Evolutionary conservation across 1,140 invertebrate species (phyloP), one percentile per base, ranked within the genome.

Genomic region (Lepidostoma basale): DNA sequence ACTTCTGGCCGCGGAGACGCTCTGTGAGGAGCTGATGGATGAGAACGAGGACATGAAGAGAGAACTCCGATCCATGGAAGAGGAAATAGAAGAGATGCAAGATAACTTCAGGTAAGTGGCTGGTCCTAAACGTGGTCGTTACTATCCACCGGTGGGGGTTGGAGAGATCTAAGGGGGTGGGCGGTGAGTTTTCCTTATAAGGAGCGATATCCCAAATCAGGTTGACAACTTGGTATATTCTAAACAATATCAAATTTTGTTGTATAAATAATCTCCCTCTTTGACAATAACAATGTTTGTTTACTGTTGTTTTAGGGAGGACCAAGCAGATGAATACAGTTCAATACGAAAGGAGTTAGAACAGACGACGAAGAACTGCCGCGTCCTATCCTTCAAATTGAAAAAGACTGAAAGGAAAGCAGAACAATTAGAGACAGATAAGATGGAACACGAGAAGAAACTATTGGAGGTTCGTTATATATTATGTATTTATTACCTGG

Each of bases 81-180:
- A 96, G 63, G 97, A 99, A 84, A 96, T 99, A 81, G 96, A 98
- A 76, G 96, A 99, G 82, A 92, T 99, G 89, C 96, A 98, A 78
- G 95, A 98, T 78, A 96, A 94, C 77, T 98, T 98, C 80, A 88
- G 91, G 88, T 89, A 76, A 52, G 25, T 30, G 12, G n/a, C n/a
- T 36, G 33, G n/a, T 36, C 6, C 6, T 8, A 36, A n/a, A 36
- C 6, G n/a, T 36, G n/a, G n/a, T n/a, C n/a, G n/a, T n/a, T n/a
- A n/a, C n/a, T n/a, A n/a, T n/a, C n/a, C n/a, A n/a, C n/a, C n/a
- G n/a, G n/a, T n/a, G n/a, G n/a, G n/a, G n/a, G n/a, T n/a, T n/a
- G n/a, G n/a, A n/a, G n/a, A n/a, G n/a, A n/a, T n/a, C n/a, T n/a
- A n/a, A n/a, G n/a, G n/a, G n/a, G n/a, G n/a, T n/a, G n/a, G n/a